phyloP scores from a whole-genome alignment of 2,797 vertebrate species.

The Pelochelys cantorii region DNA sequence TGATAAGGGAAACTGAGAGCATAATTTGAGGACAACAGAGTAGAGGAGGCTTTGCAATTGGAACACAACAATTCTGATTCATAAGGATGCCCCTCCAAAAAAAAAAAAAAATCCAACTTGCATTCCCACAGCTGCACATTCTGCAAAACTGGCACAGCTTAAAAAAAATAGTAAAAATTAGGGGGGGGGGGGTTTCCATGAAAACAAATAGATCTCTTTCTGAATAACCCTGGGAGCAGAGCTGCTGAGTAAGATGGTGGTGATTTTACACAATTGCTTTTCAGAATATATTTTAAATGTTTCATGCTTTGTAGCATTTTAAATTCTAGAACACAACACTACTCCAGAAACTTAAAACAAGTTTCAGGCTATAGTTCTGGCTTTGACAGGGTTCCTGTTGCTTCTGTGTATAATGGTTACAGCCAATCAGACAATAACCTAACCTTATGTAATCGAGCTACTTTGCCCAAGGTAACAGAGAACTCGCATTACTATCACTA shows the following conservation, averaged over 20 bases:
- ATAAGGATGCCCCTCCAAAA: not conserved
- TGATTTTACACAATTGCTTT: not conserved
- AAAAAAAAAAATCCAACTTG: not conserved
- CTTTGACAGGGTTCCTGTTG: not conserved
- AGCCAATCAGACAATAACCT: not conserved
- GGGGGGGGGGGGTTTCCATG: not conserved
- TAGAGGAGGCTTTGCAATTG: not conserved
- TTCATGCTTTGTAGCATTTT: slow-evolving; percentile 1
- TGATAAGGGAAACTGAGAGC: not conserved
- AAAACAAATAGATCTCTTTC: not conserved
- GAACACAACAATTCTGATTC: not conserved
- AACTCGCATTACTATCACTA: not conserved
- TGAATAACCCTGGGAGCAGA: not conserved
- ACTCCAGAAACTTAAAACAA: not conserved
- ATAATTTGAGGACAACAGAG: not conserved
- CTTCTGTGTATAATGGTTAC: not conserved
- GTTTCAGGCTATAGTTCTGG: not conserved
- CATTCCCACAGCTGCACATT: not conserved
- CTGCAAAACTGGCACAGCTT: not conserved
- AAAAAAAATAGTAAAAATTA: not conserved
- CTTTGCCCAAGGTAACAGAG: not conserved
- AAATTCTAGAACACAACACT: not conserved
- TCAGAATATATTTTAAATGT: not conserved
- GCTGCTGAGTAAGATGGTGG: not conserved
- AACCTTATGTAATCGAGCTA: not conserved